Base-by-base conservation (phyloP, 1,140 invertebrate species). In the Hydropsyche tenuis region DNA sequence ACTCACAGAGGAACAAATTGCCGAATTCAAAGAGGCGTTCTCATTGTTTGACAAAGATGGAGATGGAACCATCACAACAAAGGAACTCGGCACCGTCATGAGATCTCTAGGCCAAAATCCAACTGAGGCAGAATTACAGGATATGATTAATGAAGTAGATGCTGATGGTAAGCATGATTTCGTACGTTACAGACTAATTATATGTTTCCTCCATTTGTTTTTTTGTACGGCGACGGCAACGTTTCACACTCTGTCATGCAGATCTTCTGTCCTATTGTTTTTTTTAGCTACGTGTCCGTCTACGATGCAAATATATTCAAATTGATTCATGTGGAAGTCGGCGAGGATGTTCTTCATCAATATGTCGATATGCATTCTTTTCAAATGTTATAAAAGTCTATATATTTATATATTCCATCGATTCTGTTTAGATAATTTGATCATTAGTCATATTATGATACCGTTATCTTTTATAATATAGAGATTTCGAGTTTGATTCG, bases 131-230 rank as follows among this genome's bases (percentile, higher is more conserved):
- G 98, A 99, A 86, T 90, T 99, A 46, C 97, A 99, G 85, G 97
- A 99, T 85, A 99, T 99, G 97, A 99, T 99, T 86, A 99, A 99
- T 86, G 97, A 99, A 90, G 97, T 99, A 74, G 98, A 99, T 87
- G 96, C 97, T 80, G 98, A 99, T 86, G 97, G 98, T 98, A 86
- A 86, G 90, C 16, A 20, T 37, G 3, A 4, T 37, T 37, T n/a
- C n/a, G n/a, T n/a, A n/a, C n/a, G n/a, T n/a, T n/a, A n/a, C n/a
- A n/a, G n/a, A n/a, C n/a, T n/a, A n/a, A n/a, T n/a, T n/a, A n/a
- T n/a, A n/a, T n/a, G n/a, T n/a, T n/a, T n/a, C n/a, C n/a, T n/a
- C n/a, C n/a, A n/a, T 48, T 2, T 48, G 16, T 48, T 48, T 7
- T 48, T 48, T 16, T n/a, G 16, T 43, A 43, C 37, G 5, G 37